phyloP scores from a whole-genome alignment of 92 coral and sea anemone species.

The Palythoa grandiflora region DNA sequence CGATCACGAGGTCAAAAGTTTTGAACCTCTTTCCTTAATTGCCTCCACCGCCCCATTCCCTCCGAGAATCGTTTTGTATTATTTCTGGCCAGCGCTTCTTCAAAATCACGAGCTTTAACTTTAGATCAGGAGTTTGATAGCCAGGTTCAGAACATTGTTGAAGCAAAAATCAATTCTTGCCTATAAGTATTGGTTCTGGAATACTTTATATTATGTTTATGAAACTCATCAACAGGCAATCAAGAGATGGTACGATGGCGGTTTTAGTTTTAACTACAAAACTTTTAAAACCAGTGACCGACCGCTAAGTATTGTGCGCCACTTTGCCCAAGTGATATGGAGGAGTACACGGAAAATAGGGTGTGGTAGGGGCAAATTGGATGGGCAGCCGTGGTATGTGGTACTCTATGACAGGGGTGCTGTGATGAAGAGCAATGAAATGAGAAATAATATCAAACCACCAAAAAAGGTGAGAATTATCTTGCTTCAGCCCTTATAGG shows the following conservation, averaged over 20 bases:
- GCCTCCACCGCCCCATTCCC: too few relatives aligned
- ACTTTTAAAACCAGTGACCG: not conserved
- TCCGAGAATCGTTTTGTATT: too few relatives aligned
- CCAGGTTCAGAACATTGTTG: not conserved
- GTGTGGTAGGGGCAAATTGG: conserved; percentile 12
- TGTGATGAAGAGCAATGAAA: not conserved
- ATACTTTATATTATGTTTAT: not conserved
- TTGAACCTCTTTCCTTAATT: too few relatives aligned
- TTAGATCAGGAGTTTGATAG: too few relatives aligned
- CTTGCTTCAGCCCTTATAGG: too few relatives aligned
- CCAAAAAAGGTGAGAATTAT: conserved; percentile 1
- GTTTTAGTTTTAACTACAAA: not conserved
- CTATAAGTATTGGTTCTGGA: not conserved
- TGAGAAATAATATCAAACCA: conserved; percentile 16
- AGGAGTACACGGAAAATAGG: conserved; percentile 1
- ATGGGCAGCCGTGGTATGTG: conserved; percentile 35
- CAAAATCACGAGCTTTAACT: too few relatives aligned
- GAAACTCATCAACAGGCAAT: conserved; percentile 10
- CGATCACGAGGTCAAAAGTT: too few relatives aligned
- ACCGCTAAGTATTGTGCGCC: conserved; percentile 17
- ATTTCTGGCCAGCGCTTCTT: too few relatives aligned
- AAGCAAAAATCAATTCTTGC: too few relatives aligned
- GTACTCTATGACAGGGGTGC: conserved; percentile 19
- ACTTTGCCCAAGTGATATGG: conserved; percentile 37
- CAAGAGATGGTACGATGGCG: conserved; percentile 36